Percentiles rank a stretch among this genome's conserved stretches.
Evolutionary conservation across 35 echinoderm and acorn worm genomes (phyloP).

Genomic region (Ptychodera flava): DNA sequence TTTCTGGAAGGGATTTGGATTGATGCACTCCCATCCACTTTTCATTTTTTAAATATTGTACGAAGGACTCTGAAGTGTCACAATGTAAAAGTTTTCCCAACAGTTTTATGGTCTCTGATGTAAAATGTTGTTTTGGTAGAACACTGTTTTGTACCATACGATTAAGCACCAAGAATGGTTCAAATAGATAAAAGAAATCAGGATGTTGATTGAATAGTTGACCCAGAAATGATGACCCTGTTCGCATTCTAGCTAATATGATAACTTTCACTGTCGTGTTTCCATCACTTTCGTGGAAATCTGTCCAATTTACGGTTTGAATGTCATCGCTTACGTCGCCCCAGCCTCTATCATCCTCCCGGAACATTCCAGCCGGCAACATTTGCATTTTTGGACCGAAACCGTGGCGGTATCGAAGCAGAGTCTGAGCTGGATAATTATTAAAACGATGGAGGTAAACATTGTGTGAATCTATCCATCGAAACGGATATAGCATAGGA

Average conservation of each 20-base stretch:
- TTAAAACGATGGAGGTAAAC: not conserved
- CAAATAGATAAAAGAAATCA: constrained; percentile 81
- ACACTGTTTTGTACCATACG: constrained; percentile 4
- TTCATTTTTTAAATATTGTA: not conserved
- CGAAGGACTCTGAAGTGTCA: constrained; percentile 32
- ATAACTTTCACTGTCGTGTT: not conserved
- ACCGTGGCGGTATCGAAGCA: not conserved
- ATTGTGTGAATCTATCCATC: not conserved
- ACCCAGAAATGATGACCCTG: constrained; percentile 81
- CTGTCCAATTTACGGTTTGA: not conserved
- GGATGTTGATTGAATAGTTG: constrained; percentile 92
- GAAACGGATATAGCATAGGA: not conserved
- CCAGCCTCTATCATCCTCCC: not conserved
- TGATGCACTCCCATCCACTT: not conserved
- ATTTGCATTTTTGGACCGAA: not conserved
- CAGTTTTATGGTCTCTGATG: constrained; percentile 1
- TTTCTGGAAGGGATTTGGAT: not conserved
- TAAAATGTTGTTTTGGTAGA: not conserved
- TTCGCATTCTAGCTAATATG: constrained; percentile 84
- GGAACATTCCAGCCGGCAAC: not conserved
- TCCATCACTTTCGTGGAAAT: not conserved
- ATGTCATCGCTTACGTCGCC: not conserved
- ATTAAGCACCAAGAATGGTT: constrained; percentile 65
- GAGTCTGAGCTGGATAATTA: not conserved
- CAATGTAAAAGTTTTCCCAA: constrained; percentile 48